phyloP scores from a whole-genome alignment of 2,113 vertebrate species.

The Paralichthys olivaceus region DNA sequence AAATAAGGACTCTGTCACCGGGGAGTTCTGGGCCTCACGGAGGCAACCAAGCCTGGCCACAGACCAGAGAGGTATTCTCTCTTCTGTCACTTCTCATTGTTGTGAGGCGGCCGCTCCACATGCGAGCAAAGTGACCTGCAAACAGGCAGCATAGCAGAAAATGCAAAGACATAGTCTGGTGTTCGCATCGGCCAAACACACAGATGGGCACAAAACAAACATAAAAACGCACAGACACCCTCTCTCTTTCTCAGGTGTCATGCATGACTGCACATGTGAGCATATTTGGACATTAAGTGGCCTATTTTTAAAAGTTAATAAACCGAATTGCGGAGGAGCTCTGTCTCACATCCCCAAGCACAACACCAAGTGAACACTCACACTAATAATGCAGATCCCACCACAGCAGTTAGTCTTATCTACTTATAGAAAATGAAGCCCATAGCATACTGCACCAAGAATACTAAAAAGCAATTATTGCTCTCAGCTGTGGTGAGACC shows the following conservation, averaged over 20 bases:
- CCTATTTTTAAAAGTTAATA: conserved; percentile 60
- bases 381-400: conserved; percentile 75
- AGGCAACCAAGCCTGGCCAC: conserved; percentile 58
- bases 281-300: conserved; percentile 27
- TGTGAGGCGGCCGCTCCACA: conserved; percentile 37
- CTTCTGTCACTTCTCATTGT: conserved; percentile 69
- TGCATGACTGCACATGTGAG: conserved; percentile 18
- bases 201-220: neutral
- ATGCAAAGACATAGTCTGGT: conserved; percentile 30
- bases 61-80: conserved; percentile 60
- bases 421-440: conserved; percentile 70
- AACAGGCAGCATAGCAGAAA: conserved; percentile 34
- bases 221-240: neutral
- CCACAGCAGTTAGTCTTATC: conserved; percentile 66
- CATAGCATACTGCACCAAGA: conserved; percentile 53
- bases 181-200: conserved; percentile 39
- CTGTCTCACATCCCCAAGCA: conserved; percentile 47
- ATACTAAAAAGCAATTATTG: conserved; percentile 71
- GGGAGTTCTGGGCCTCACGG: conserved; percentile 51
- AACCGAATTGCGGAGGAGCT: conserved; percentile 39
- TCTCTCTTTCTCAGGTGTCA: conserved; percentile 16
- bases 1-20: conserved; percentile 71
- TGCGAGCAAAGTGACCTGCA: conserved; percentile 47
- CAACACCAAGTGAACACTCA: conserved; percentile 48
- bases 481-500: conserved; percentile 60